phyloP scores from a whole-genome alignment of 2,113 vertebrate species.

The Perca flavescens region DNA sequence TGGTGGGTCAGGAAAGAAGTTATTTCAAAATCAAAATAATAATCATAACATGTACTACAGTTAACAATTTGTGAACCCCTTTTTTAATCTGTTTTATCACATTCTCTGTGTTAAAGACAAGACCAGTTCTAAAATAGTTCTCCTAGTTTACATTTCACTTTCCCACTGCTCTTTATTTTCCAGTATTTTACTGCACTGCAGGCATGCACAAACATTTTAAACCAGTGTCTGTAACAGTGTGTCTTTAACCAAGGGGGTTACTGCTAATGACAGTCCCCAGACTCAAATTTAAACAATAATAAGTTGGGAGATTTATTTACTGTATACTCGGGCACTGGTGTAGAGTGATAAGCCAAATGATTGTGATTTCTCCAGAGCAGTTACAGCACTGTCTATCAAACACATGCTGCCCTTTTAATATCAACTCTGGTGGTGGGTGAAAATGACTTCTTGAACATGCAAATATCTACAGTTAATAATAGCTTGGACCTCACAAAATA shows the following conservation, averaged over 20 bases:
- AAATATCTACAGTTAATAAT: slow-evolving; percentile 20
- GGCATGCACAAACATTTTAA: slow-evolving; percentile 62
- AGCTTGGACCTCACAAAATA: not conserved
- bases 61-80: not conserved
- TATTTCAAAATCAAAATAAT: no score
- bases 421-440: slow-evolving; percentile 5
- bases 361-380: slow-evolving; percentile 50
- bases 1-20: not conserved
- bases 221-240: slow-evolving; percentile 63
- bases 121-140: slow-evolving; percentile 29
- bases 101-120: slow-evolving; percentile 18
- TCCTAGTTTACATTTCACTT: slow-evolving; percentile 38
- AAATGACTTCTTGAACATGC: slow-evolving; percentile 30
- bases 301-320: slow-evolving; percentile 75
- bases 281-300: slow-evolving; percentile 77
- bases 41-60: no score
- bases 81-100: slow-evolving; percentile 13
- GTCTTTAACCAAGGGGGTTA: slow-evolving; percentile 68
- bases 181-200: slow-evolving; percentile 61
- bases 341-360: slow-evolving; percentile 65
- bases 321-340: slow-evolving; percentile 59
- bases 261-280: slow-evolving; percentile 76
- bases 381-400: slow-evolving; percentile 43
- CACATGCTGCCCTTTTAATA: slow-evolving; percentile 42
- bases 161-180: slow-evolving; percentile 54